Conservation (phyloP, 2,113 vertebrate species). For the Alethe castanea region DNA sequence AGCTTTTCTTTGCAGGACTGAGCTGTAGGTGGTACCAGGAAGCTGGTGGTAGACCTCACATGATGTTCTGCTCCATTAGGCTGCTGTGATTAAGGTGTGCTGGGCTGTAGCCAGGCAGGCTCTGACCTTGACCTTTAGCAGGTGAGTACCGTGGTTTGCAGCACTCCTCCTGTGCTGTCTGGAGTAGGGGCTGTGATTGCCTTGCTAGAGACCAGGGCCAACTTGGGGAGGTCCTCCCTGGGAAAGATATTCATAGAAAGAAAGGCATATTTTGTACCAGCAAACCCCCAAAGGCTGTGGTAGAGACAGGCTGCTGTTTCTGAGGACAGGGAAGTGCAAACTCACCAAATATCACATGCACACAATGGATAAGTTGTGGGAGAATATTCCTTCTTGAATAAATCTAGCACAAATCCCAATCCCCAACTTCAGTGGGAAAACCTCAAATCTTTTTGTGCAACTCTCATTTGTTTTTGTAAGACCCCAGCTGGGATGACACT, state of each 20-base stretch:
- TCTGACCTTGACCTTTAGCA: conserved; percentile 34
- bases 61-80: conserved; percentile 46
- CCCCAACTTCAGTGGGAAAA: background rate
- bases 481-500: background rate
- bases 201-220: background rate
- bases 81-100: background rate
- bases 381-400: background rate
- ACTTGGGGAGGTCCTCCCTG: background rate
- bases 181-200: background rate
- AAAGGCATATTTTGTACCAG: background rate
- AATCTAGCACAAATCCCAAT: background rate
- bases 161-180: background rate
- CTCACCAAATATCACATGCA: background rate
- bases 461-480: background rate
- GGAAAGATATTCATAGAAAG: background rate
- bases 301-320: background rate
- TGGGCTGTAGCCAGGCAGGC: background rate
- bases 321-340: background rate
- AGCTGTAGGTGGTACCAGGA: background rate
- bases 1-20: background rate
- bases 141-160: background rate
- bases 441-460: background rate
- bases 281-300: background rate
- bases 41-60: background rate
- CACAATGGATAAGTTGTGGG: background rate